A percentile compares a stretch with the other conserved stretches of the same genome.
Conservation (phyloP, 2,888 invertebrate genomes). For the Parasteatoda lunata region DNA sequence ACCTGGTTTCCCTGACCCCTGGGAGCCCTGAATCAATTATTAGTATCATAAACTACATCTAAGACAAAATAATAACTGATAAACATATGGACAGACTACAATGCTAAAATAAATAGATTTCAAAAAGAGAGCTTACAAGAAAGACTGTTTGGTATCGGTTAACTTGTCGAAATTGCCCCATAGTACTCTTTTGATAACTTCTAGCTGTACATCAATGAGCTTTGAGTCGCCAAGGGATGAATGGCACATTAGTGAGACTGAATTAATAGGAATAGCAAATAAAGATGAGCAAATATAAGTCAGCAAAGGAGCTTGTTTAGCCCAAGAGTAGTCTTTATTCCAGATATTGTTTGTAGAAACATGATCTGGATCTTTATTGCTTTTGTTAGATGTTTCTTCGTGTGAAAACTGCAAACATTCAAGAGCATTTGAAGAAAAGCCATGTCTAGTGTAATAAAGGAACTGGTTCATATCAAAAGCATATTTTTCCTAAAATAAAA, state of each 20-base stretch:
- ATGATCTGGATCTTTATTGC: neutral
- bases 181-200: conserved; percentile 14
- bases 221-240: conserved; percentile 11
- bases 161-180: conserved; percentile 53
- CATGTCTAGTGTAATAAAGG: conserved; percentile 26
- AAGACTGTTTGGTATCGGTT: neutral
- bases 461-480: neutral
- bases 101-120: too few relatives aligned
- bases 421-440: conserved; percentile 44
- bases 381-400: neutral
- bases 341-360: neutral
- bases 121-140: conserved; percentile 12
- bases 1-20: too few relatives aligned
- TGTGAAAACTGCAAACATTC: neutral
- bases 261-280: neutral
- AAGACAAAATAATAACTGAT: too few relatives aligned
- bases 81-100: too few relatives aligned
- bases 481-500: neutral
- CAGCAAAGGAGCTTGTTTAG: conserved; percentile 47
- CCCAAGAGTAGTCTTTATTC: neutral
- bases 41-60: too few relatives aligned
- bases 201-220: conserved; percentile 12
- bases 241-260: conserved; percentile 15
- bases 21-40: too few relatives aligned
- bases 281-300: conserved; percentile 43